Percentiles rank a stretch among this genome's conserved stretches.
These are phyloP conservation scores for Coracopsis vasa DNA, from an alignment of 2,113 vertebrate genomes.

Conservation along the genomic window DNA sequence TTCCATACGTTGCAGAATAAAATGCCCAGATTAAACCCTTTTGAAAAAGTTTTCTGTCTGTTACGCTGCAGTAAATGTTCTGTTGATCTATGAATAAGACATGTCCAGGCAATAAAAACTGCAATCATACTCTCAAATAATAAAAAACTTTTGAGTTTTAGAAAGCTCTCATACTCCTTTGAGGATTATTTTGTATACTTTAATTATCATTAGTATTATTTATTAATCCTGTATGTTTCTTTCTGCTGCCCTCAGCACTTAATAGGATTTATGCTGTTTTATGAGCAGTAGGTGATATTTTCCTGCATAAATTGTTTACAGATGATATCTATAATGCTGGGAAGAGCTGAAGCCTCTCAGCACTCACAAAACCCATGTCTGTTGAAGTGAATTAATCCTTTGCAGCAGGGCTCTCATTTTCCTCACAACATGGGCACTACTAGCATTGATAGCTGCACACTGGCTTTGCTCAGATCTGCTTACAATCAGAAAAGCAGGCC, in stretches of 20 bases:
- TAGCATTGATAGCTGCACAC: neutral
- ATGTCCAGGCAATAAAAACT: neutral
- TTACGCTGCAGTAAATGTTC: neutral
- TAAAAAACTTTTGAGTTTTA: neutral
- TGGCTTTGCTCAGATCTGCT: neutral
- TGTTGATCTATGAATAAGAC: conserved; percentile 24
- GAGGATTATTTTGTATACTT: neutral
- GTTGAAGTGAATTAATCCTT: conserved; percentile 29
- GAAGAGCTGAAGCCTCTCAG: neutral
- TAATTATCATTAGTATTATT: conserved; percentile 1
- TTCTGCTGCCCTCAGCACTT: neutral
- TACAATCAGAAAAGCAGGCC: neutral
- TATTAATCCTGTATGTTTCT: neutral
- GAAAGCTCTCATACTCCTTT: neutral
- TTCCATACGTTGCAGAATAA: neutral
- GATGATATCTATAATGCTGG: neutral
- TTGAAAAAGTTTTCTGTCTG: neutral
- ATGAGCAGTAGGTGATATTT: neutral
- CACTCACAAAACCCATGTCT: neutral
- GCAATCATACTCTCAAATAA: conserved; percentile 4
- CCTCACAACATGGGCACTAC: neutral
- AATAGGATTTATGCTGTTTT: neutral
- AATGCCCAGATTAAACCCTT: neutral
- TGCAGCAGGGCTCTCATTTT: conserved; percentile 17
- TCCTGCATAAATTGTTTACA: neutral